Conservation (phyloP, 2,797 vertebrate species). For the Malurus splendens region DNA sequence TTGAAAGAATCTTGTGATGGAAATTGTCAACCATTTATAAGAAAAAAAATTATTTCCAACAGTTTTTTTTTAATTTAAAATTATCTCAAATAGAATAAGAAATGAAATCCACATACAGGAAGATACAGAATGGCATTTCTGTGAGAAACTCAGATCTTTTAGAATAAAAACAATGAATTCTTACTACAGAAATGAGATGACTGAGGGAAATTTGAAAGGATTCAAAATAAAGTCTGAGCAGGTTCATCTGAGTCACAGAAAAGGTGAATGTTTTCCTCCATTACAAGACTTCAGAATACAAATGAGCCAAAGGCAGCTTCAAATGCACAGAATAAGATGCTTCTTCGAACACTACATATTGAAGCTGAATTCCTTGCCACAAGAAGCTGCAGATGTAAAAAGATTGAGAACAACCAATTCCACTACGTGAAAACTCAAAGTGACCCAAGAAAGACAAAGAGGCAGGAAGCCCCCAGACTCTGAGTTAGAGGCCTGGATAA, state of each 20-base stretch:
- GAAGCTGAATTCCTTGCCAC: not conserved
- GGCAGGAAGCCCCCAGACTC: not conserved
- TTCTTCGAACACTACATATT: not conserved
- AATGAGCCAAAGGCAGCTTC: not conserved
- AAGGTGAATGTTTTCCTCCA: not conserved
- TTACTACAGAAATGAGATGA: not conserved
- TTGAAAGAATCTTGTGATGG: not conserved
- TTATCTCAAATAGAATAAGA: not conserved
- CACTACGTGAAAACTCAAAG: not conserved
- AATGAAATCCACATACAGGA: not conserved
- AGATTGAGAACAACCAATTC: not conserved
- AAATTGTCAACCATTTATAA: not conserved
- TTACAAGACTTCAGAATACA: not conserved
- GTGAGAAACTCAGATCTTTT: not conserved
- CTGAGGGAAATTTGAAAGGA: not conserved
- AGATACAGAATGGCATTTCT: not conserved
- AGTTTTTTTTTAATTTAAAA: not conserved
- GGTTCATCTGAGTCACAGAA: not conserved
- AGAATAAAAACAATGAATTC: not conserved
- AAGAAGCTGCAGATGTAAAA: not conserved
- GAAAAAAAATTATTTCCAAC: not conserved
- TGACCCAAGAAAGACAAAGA: not conserved
- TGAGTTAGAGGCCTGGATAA: not conserved
- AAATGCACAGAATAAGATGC: fast-evolving
- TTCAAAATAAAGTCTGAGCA: not conserved